Evolutionary conservation across 1,140 invertebrate species (phyloP), one percentile per base, ranked within the genome.

Genomic region (Branchinecta lynchi): DNA sequence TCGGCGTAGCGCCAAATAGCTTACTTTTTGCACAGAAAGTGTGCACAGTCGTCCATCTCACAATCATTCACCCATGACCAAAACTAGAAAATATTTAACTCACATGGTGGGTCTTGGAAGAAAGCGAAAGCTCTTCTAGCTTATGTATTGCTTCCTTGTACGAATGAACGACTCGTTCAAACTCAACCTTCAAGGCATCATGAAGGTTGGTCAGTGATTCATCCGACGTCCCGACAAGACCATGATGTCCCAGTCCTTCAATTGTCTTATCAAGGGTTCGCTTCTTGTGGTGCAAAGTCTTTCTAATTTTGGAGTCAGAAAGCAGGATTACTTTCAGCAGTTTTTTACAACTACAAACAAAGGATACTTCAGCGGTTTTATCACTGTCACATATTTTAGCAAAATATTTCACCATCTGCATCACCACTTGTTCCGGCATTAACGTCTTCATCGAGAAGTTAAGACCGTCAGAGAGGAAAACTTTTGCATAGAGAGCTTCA

Each of bases 101-200:
- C 32, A 32, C 32, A 32, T 32, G 32, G 5, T 32, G 1, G 2
- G 32, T 32, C 32, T 79, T 82, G 17, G 78, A 77, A 8, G 77
- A 75, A 44, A 83, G 72, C 75, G 86, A 86, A 75, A 91, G 78
- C 76, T 92, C 89, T 70, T 94, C 90, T 71, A 95, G 79, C 77
- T 91, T 93, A 74, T 90, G 88, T 65, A 96, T 78, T 15, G 91
- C 92, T 72, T 84, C 84, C 78, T 92, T 93, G 79, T 92, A 95
- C 32, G 89, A 87, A 20, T 90, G 89, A 15, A 90, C 86, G 44
- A 92, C 86, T 60, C 85, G 80, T 74, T 91, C 88, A 65, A 96
- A 85, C 78, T 94, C n/a, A 8, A 77, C 74, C 71, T 78, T 79
- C 45, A 81, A 72, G 43, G 81, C 81, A 65, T 82, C 81, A 74